Evolutionary conservation across 2,113 vertebrate genomes (phyloP), one percentile per base, ranked within the genome.

Genomic region (Ciconia boyciana): DNA sequence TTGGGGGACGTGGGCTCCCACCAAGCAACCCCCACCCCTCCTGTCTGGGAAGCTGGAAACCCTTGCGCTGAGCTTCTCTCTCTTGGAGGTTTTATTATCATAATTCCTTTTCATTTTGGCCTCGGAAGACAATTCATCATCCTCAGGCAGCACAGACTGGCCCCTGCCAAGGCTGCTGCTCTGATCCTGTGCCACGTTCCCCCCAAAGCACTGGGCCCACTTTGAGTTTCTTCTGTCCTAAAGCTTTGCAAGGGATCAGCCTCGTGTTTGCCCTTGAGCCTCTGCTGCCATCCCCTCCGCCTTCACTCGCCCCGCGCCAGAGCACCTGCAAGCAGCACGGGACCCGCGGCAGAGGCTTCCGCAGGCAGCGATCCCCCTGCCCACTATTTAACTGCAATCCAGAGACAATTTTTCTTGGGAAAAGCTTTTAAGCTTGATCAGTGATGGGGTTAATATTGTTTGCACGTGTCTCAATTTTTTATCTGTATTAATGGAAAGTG

Each of bases 381-480:
- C 87, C 77, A 11, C 64, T 85, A 88, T 87, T 95, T 96, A 94
- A 81, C 93, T 69, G 62, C 91, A 65, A 93, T 31, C 91, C 94
- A 81, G 69, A 87, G 54, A 49, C 78, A 34, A 70, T 95, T 92
- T 96, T 96, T 96, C 95, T 91, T 29, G 44, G 91, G 81, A 87
- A 96, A 96, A 97, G 93, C 90, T 95, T 92, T 97, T 96, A 96
- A 97, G 94, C 94, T 94, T 94, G 84, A 96, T 96, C 95, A 89
- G 94, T 93, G 95, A 94, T 94, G 94, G 95, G 94, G 95, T 97
- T 96, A 97, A 98, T 95, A 93, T 87, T 93, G 93, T 96, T 97
- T 93, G 94, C 95, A 80, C 14, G 28, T 88, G 83, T 86, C 91
- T 97, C 97, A 65, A 88, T 97, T 94, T 97, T 96, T 95, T 68